Evolutionary conservation across 2,797 vertebrate genomes (phyloP), one percentile per base, ranked within the genome.

Genomic region (Florisuga fusca): DNA sequence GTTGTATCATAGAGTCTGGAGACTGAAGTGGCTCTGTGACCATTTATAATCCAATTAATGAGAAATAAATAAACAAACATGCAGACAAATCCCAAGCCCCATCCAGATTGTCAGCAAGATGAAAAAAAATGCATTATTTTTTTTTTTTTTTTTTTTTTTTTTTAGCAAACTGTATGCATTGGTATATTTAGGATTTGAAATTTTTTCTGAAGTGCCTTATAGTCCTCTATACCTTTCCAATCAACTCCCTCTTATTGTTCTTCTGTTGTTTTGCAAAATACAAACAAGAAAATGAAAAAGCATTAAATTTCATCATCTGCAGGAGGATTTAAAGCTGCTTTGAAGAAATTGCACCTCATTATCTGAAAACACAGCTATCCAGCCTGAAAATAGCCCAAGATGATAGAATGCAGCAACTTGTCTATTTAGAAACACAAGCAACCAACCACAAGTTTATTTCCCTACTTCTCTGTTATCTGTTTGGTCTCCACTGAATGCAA

Each of bases 41-140:
- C 79, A 90, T 90, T 97, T 87, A 90, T 95, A 97, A 96, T 87
- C 51, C 55, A 95, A 94, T 96, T 97, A 94, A 93, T 58, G 93
- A 71, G 41, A 91, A 95, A 96, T 89, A 93, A 95, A 93, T 86
- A 95, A 93, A 82, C n/a, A 89, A 85, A 84, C 43, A 79, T 22
- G 78, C n/a, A 83, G 71, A 75, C 53, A 95, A 90, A 78, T 94
- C 83, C 43, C 48, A 86, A 95, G 25, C 33, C 12, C 6, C 33
- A 72, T 94, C 34, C 19, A 71, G 88, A 45, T 51, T 95, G 48
- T 95, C 84, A 67, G n/a, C 78, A 51, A 26, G 45, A 92, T 64
- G 15, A 87, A 88, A 73, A 95, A 80, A 95, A 80, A 43, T 14
- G 12, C n/a, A 45, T 86, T 85, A 50, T 53, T 93, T 94, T 36